Evolutionary conservation across 1,140 invertebrate genomes (phyloP), one percentile per base, ranked within the genome.

Genomic region (Branchinecta lynchi): DNA sequence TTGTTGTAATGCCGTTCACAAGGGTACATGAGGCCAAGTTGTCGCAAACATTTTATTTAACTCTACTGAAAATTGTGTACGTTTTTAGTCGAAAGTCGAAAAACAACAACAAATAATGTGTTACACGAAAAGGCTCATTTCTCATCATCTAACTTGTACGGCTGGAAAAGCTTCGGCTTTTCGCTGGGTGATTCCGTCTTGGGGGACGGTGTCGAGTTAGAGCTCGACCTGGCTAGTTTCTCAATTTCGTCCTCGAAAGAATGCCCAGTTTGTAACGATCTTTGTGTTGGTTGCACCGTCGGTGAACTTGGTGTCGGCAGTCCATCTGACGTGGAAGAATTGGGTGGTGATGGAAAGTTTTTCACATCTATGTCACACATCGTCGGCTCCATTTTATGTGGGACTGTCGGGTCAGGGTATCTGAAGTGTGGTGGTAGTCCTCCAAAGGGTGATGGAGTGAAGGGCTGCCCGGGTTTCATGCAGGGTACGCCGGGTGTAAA

Each of bases 131-230:
- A 60, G 6, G 2, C 12, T 60, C 6, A 60, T 20, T 60, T 60
- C 6, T 60, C 51, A 15, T 6, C 51, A 60, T 67, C 70, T 17
- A 70, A 66, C 21, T 70, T 70, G 70, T 70, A 70, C 15, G 70
- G 70, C 20, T 70, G 70, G 66, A 70, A 70, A 44, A 70, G 45
- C 44, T 66, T 67, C 20, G 70, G 70, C 66, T 46, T 68, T 32
- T 9, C 46, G 8, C 17, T 68, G 10, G 68, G 51, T 12, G 44
- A 45, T n/a, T 12, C 32, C 21, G 43, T 45, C 51, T 68, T 46
- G 15, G 44, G 44, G 15, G 17, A 45, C 43, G 44, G 44, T 21
- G 32, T 44, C 68, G 45, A 44, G n/a, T 12, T 68, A 17, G 68
- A 43, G 21, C 44, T 44, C 32, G 68, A 46, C 43, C 44, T 68